Conservation (phyloP, 2,113 vertebrate genomes). For the Bufo gargarizans region DNA sequence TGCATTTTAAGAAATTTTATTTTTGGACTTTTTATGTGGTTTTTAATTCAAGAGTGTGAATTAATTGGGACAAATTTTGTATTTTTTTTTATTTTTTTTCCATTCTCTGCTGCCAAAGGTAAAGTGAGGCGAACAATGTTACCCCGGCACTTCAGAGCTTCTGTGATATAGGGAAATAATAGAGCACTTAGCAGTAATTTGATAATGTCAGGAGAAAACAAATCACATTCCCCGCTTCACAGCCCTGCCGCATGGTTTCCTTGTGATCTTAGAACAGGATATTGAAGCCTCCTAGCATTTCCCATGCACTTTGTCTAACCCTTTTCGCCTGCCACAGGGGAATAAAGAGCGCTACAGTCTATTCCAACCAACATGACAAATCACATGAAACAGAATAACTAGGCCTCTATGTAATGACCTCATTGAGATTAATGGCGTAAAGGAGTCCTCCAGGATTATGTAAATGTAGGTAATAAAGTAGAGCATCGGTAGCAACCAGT, state of each 20-base stretch:
- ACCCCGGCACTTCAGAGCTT: constrained; percentile 27
- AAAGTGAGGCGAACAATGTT: constrained; percentile 19
- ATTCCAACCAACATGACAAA: background rate
- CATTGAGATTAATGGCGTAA: background rate
- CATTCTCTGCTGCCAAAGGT: background rate
- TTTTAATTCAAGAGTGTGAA: background rate
- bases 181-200: constrained; percentile 49
- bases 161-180: constrained; percentile 45
- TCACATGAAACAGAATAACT: background rate
- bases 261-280: constrained; percentile 33
- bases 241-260: constrained; percentile 34
- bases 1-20: background rate
- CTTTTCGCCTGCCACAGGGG: constrained; percentile 20
- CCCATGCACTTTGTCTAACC: constrained; percentile 43
- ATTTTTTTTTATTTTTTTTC: background rate
- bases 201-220: constrained; percentile 50
- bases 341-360: background rate
- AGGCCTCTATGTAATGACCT: background rate
- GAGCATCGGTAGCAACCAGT: background rate
- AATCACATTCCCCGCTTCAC: constrained; percentile 37
- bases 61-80: background rate
- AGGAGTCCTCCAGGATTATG: background rate
- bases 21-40: background rate
- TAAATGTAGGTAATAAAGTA: too few relatives aligned
- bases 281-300: constrained; percentile 33